Conservation (phyloP, 2,113 vertebrate genomes). For the Phalacrocorax pelagicus region DNA sequence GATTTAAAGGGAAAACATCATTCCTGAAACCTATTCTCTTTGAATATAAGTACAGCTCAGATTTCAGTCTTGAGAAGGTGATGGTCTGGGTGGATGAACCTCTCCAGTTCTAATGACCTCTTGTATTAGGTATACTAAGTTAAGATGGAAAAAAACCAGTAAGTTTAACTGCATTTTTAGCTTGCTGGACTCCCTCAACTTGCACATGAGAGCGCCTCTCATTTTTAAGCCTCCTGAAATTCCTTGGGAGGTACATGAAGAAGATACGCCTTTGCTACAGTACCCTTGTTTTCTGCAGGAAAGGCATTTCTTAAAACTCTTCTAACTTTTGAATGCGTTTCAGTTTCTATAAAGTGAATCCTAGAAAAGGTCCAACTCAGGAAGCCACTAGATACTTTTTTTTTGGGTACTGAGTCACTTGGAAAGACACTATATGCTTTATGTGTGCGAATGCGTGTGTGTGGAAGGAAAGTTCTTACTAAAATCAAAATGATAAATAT, state of each 20-base stretch:
- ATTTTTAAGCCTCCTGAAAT: background rate
- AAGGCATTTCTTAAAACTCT: background rate
- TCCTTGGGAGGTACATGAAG: background rate
- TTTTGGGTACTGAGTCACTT: background rate
- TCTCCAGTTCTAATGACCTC: background rate
- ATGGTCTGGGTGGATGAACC: background rate
- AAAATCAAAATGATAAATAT: conserved; percentile 1
- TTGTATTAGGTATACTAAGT: background rate
- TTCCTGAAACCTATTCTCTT: background rate
- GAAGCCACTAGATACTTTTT: background rate
- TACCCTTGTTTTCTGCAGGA: background rate
- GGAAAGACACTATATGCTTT: background rate
- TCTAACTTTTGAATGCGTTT: background rate
- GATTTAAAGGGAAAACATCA: background rate
- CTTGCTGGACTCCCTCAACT: background rate
- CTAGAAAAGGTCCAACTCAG: background rate
- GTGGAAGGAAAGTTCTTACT: background rate
- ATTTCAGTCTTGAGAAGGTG: background rate
- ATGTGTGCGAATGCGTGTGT: background rate
- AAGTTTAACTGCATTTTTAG: background rate
- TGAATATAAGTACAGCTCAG: background rate
- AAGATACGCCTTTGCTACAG: background rate
- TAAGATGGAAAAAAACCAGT: rapidly evolving
- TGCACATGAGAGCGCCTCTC: background rate
- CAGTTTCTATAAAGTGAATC: background rate